Percentiles rank a stretch among this genome's conserved stretches.
Evolutionary conservation across 1,140 invertebrate genomes (phyloP).

Genomic region (Aphis craccivora): DNA sequence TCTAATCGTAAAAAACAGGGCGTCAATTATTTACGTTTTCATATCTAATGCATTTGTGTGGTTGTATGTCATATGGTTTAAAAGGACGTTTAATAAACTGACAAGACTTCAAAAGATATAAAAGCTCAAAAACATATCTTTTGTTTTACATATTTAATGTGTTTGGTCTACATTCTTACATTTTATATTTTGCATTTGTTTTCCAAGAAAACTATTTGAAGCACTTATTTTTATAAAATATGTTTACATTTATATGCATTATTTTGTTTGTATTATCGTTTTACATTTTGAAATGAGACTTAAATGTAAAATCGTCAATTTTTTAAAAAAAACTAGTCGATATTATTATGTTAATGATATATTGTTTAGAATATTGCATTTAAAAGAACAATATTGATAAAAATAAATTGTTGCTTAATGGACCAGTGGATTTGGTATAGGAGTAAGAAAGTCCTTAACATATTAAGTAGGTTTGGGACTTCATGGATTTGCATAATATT

Average conservation of each 20-base stretch:
- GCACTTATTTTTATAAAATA: not conserved
- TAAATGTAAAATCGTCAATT: not conserved
- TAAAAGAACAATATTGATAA: not conserved
- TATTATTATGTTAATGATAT: not conserved
- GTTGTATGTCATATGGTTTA: not conserved
- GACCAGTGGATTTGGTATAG: not conserved
- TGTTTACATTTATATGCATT: not conserved
- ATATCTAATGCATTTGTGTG: not conserved
- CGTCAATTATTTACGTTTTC: not conserved
- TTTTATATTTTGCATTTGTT: not conserved
- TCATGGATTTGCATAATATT: slow-evolving; percentile 46
- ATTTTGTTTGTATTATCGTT: too few relatives aligned
- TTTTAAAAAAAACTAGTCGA: not conserved
- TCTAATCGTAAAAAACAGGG: not conserved
- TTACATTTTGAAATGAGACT: not conserved
- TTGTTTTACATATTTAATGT: not conserved
- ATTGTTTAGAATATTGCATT: not conserved
- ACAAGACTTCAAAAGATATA: not conserved
- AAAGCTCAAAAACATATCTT: not conserved
- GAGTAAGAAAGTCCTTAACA: not conserved
- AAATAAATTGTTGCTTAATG: slow-evolving; percentile 21
- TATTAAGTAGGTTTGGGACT: slow-evolving; percentile 16
- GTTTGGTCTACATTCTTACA: not conserved
- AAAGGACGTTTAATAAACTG: not conserved
- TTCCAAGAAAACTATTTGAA: not conserved